Percentiles rank a stretch among this genome's conserved stretches.
phyloP scores from a whole-genome alignment of 2,888 invertebrate species.

The Globia sparganii region DNA sequence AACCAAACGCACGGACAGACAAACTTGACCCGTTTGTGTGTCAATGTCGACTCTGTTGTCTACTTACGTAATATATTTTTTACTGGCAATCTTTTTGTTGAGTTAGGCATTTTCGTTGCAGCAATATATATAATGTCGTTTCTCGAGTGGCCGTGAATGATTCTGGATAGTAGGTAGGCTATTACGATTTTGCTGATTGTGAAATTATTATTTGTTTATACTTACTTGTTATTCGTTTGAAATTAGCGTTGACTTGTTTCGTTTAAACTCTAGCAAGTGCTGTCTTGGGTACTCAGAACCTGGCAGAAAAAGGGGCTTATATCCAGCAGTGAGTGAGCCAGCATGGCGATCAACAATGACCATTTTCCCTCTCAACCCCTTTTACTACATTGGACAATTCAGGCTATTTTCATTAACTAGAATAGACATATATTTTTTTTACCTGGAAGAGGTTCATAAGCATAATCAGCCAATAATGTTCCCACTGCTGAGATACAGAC shows the following conservation, averaged over 20 bases:
- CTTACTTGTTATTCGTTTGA: neutral
- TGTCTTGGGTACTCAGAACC: neutral
- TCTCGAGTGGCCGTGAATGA: conserved; percentile 40
- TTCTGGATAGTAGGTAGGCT: conserved; percentile 12
- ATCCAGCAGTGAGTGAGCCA: neutral
- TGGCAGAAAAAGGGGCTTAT: no score
- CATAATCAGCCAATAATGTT: no score
- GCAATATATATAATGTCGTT: conserved; percentile 29
- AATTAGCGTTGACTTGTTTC: neutral
- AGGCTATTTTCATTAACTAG: neutral
- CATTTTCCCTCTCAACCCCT: no score
- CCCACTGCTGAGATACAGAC: no score
- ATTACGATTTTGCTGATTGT: conserved; percentile 30
- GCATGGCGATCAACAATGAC: neutral
- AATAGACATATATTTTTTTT: no score
- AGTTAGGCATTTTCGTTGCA: conserved; percentile 27
- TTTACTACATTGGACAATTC: neutral
- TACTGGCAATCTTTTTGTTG: conserved; percentile 37
- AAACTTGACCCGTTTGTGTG: conserved; percentile 62
- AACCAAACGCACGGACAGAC: conserved; percentile 37
- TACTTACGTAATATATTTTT: conserved; percentile 46
- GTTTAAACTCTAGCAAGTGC: neutral
- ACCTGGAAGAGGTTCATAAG: neutral
- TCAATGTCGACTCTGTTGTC: conserved; percentile 54
- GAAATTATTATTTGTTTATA: conserved; percentile 19